Conservation (phyloP, 1,140 invertebrate genomes). For the Diachasma alloeum region DNA sequence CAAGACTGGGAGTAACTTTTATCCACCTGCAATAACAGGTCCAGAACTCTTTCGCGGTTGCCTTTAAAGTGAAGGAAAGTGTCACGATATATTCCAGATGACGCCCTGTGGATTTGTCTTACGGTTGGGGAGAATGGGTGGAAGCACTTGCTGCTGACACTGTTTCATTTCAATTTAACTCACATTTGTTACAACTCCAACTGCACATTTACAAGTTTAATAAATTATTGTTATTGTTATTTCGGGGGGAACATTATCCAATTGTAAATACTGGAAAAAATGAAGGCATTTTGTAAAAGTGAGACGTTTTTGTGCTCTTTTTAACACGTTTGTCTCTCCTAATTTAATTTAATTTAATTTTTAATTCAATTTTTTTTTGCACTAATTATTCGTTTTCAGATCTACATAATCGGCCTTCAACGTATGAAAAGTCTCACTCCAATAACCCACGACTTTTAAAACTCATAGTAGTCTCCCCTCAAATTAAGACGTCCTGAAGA, state of each 20-base stretch:
- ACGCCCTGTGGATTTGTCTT: constrained; percentile 7
- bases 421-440: too few species aligned
- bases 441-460: too few species aligned
- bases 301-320: too few species aligned
- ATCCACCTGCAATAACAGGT: constrained; percentile 7
- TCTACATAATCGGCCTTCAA: too few species aligned
- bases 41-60: not conserved
- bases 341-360: too few species aligned
- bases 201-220: not conserved
- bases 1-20: constrained; percentile 14
- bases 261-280: too few species aligned
- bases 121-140: not conserved
- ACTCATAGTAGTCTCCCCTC: too few species aligned
- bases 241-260: not conserved
- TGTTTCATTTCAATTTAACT: constrained; percentile 3
- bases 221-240: not conserved
- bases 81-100: constrained; percentile 6
- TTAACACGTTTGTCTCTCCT: too few species aligned
- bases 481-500: too few species aligned
- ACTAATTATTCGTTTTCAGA: too few species aligned
- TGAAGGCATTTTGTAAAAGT: too few species aligned
- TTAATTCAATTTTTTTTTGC: too few species aligned
- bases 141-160: not conserved
- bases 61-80: not conserved
- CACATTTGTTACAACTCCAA: not conserved